A percentile compares a stretch with the other conserved stretches of the same genome.
phyloP scores from a whole-genome alignment of 2,888 invertebrate species.

The Lypha dubia region DNA sequence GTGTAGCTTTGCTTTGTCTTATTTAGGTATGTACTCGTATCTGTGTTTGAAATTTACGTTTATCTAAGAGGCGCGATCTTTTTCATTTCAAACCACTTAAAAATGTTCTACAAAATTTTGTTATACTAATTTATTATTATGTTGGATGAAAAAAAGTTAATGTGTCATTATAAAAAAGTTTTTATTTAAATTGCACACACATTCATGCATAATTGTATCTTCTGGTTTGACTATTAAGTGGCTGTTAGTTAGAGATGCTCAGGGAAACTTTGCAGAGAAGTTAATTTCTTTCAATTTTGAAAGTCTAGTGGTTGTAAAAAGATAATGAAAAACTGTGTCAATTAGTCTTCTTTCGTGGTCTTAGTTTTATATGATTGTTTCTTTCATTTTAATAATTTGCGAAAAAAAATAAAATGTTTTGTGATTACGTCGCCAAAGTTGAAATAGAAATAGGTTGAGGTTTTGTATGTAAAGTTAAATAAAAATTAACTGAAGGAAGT shows the following conservation, averaged over 20 bases:
- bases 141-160: slow-evolving; percentile 33
- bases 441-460: slow-evolving; percentile 69
- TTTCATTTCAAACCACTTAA: slow-evolving; percentile 2
- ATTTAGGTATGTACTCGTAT: slow-evolving; percentile 3
- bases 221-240: slow-evolving; percentile 2
- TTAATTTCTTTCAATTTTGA: slow-evolving; percentile 33
- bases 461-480: slow-evolving; percentile 33
- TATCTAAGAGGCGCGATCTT: slow-evolving; percentile 41
- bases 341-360: slow-evolving; percentile 65
- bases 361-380: slow-evolving; percentile 29
- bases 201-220: background rate
- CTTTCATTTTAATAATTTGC: slow-evolving; percentile 35
- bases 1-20: background rate
- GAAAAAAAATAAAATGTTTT: slow-evolving; percentile 38
- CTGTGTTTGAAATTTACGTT: slow-evolving; percentile 51
- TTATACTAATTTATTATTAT: slow-evolving; percentile 33
- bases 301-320: background rate
- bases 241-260: slow-evolving; percentile 8
- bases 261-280: slow-evolving; percentile 36
- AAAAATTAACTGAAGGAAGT: background rate
- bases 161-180: slow-evolving; percentile 27
- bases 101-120: slow-evolving; percentile 33
- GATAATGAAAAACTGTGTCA: slow-evolving; percentile 68
- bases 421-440: background rate
- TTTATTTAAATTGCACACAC: background rate